Evolutionary conservation across 1,140 invertebrate species (phyloP), one percentile per base, ranked within the genome.

Genomic region (Panulirus ornatus): DNA sequence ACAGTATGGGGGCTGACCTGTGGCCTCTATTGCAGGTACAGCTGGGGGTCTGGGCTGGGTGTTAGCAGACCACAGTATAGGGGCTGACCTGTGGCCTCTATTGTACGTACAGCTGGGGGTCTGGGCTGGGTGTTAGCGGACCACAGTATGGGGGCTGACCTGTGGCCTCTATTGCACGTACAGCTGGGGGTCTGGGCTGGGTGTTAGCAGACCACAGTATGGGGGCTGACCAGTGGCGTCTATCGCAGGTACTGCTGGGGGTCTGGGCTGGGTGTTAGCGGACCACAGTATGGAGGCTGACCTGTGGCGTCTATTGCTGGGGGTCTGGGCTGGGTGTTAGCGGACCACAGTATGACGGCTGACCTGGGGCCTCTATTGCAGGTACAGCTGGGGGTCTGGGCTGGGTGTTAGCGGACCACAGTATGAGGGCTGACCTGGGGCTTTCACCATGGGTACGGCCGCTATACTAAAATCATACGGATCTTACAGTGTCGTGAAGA

Each of bases 201-300:
- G n/a, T 73, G 70, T 73, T 5, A 38, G 34, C 36, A 38, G 70
- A 38, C 42, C 14, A 76, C 6, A n/a, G 5, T 76, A 40, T 27
- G 70, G 19, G 70, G 70, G 70, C 70, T 34, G 16, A 38, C 34
- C 70, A 22, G 70, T 73, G 70, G n/a, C n/a, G n/a, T n/a, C n/a
- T n/a, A n/a, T n/a, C n/a, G n/a, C n/a, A n/a, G n/a, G n/a, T n/a
- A n/a, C n/a, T n/a, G n/a, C n/a, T n/a, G n/a, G n/a, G n/a, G n/a
- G n/a, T n/a, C n/a, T n/a, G n/a, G n/a, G n/a, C n/a, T n/a, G n/a
- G n/a, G n/a, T 73, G 70, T 73, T 5, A 38, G 34, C 36, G 70
- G 70, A 38, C 42, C 14, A 73, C 9, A 16, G 8, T 73, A 34
- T 8, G n/a, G n/a, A 73, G 42, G 70, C 34, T 36, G 34, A 2